phyloP scores from a whole-genome alignment of 2,113 vertebrate species.

The Periophthalmodon schlosseri region DNA sequence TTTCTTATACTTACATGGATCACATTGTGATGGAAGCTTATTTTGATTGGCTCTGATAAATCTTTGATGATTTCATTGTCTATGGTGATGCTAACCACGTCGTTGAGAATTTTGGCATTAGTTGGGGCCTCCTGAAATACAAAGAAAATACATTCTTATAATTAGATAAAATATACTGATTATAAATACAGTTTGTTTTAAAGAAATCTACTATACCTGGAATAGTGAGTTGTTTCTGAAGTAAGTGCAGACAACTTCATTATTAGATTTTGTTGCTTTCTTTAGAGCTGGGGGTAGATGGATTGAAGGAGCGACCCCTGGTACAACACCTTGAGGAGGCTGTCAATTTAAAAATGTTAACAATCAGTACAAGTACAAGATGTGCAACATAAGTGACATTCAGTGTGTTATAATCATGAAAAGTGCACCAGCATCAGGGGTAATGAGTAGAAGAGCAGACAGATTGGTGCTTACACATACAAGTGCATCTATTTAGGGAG shows the following conservation, averaged over 20 bases:
- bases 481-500: constrained; percentile 31
- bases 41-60: constrained; percentile 66
- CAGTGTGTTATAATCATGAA: neutral
- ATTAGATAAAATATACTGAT: neutral
- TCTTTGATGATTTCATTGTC: constrained; percentile 65
- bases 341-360: constrained; percentile 23
- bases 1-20: constrained; percentile 52
- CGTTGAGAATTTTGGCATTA: constrained; percentile 24
- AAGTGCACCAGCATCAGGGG: neutral
- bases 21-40: constrained; percentile 63
- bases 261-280: constrained; percentile 4
- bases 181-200: neutral
- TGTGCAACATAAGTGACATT: neutral
- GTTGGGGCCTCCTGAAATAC: constrained; percentile 22
- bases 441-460: constrained; percentile 36
- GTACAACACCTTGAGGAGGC: neutral
- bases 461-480: constrained; percentile 24
- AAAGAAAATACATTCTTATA: neutral
- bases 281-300: constrained; percentile 60
- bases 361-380: neutral
- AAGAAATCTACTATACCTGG: constrained; percentile 50
- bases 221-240: constrained; percentile 59
- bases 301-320: constrained; percentile 18
- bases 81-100: constrained; percentile 73
- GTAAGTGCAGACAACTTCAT: constrained; percentile 62